A percentile compares a stretch with the other conserved stretches of the same genome.
phyloP scores from a whole-genome alignment of 2,797 vertebrate genomes.

The Peromyscus eremicus region DNA sequence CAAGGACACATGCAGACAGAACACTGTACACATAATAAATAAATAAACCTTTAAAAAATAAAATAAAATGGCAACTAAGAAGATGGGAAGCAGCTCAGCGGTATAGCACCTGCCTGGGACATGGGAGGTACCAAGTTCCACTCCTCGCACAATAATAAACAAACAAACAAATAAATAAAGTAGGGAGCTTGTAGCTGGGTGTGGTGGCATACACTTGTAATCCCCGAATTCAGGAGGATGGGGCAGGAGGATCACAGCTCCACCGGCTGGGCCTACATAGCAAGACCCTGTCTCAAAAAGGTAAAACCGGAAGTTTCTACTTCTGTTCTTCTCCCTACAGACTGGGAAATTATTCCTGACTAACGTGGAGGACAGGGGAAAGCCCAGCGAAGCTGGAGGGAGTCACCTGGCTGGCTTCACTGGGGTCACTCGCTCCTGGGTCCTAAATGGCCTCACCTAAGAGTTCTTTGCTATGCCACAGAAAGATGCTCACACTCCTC shows the following conservation, averaged over 20 bases:
- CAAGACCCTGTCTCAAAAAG: not conserved
- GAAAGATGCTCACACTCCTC: not conserved
- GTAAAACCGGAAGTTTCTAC: not conserved
- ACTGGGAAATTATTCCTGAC: not conserved
- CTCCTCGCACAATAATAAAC: not conserved
- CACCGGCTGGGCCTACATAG: too few species aligned
- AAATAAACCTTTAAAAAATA: too few species aligned
- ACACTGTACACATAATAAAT: too few species aligned
- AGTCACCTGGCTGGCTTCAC: not conserved
- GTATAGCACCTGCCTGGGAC: not conserved
- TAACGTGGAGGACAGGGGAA: not conserved
- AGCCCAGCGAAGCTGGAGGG: not conserved
- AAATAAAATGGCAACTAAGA: not conserved
- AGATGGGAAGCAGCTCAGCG: not conserved
- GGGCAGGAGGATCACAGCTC: not conserved
- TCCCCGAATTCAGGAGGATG: not conserved
- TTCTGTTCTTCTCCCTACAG: not conserved
- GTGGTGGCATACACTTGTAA: not conserved
- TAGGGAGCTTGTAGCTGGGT: too few species aligned
- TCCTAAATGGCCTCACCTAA: not conserved
- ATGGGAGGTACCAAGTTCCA: not conserved
- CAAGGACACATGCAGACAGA: too few species aligned
- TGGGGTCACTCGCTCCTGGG: not conserved
- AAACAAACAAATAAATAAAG: fast-evolving
- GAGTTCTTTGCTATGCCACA: not conserved